A percentile compares a stretch with the other conserved stretches of the same genome.
These are phyloP conservation scores for Zonitis immaculata DNA, from an alignment of 2,888 invertebrate genomes.

Conservation along the genomic window DNA sequence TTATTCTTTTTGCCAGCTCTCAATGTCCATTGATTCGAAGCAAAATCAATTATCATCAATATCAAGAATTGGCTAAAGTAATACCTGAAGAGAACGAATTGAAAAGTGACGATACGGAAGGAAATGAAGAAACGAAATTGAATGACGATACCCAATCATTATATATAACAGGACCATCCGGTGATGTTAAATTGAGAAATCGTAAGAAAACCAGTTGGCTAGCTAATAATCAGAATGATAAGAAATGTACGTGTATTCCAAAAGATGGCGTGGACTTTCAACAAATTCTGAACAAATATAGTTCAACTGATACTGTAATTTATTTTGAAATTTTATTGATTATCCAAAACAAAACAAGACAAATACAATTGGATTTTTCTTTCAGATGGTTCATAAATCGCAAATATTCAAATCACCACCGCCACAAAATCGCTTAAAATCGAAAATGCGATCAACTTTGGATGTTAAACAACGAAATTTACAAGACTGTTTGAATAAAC, in stretches of 20 bases:
- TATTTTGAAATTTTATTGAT: not conserved
- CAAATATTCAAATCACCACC: not conserved
- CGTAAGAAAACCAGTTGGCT: slow-evolving; percentile 29
- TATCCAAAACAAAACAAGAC: not conserved
- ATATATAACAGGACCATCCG: slow-evolving; percentile 36
- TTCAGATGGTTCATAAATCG: not conserved
- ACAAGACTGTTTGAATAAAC: slow-evolving; percentile 43
- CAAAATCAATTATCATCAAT: slow-evolving; percentile 41
- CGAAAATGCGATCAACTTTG: slow-evolving; percentile 7
- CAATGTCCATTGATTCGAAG: slow-evolving; percentile 40
- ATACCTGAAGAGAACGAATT: slow-evolving; percentile 38
- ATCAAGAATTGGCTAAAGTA: slow-evolving; percentile 44
- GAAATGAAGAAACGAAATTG: slow-evolving; percentile 24
- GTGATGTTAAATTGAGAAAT: slow-evolving; percentile 35
- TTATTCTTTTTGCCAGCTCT: no score
- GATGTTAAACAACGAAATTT: slow-evolving; percentile 39
- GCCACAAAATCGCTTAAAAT: not conserved
- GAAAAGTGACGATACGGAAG: no score
- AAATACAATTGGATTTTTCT: no score
- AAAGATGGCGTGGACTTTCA: slow-evolving; percentile 37
- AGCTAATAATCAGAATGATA: slow-evolving; percentile 21
- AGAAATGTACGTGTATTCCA: slow-evolving; percentile 42
- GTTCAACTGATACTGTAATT: not conserved
- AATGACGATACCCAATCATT: slow-evolving; percentile 27
- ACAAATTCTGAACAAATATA: slow-evolving; percentile 38